Base-by-base conservation (phyloP, 2,113 vertebrate genomes). In the Myxocyprinus asiaticus region DNA sequence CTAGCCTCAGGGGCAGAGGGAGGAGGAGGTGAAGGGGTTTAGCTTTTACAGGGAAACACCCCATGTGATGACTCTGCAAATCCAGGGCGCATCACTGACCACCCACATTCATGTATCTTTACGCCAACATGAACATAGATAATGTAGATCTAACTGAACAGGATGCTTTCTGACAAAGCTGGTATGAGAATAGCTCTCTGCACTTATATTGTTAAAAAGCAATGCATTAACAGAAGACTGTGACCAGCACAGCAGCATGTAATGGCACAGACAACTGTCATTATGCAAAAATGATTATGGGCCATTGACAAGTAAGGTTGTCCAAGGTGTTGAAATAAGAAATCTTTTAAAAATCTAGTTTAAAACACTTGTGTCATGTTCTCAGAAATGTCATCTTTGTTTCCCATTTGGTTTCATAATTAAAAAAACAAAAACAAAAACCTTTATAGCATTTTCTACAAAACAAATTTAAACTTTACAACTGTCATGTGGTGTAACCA, bases 51-150 rank as follows among this genome's bases (percentile, higher is more conserved):
- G 80, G 85, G 83, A 81, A 86, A 85, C 82, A 86, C 53, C 77
- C 70, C 79, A 81, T 82, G 71, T 78, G 78, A 87, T 89, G 90
- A 91, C 85, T 91, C 89, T 90, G 89, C 81, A 72, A 85, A 74
- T 84, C 86, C 77, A 85, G 83, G 85, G 80, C 78, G 77, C 75
- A 48, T 72, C 59, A 50, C 65, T 67, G 48, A 71, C 67, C 42
- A 65, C 53, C 63, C n/a, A 67, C 65, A 84, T 59, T 78, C 63
- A 63, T 50, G 87, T 90, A 90, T 90, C 85, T 86, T 89, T 90
- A 85, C 89, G 85, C 90, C 83, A 9, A 78, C 48, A 78, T 83
- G 82, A 82, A 66, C 80, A 78, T 43, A 65, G 68, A 85, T 78
- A 88, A 91, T 91, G 67, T 91, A 88, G 87, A 84, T 76, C 89